phyloP scores from a whole-genome alignment of 2,888 invertebrate species.

The Drosophila putrida region DNA sequence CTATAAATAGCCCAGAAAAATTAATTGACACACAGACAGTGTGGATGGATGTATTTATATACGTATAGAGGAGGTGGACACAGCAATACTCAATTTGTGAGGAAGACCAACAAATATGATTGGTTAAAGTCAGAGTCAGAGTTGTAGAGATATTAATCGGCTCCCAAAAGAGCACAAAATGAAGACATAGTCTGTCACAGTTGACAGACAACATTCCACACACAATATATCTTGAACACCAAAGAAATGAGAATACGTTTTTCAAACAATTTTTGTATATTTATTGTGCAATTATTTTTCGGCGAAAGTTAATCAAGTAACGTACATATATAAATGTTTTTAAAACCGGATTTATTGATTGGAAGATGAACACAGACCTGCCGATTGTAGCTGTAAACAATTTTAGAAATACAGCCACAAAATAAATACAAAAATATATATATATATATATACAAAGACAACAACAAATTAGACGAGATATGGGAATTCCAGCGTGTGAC shows the following conservation, averaged over 20 bases:
- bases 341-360: slow-evolving; percentile 79
- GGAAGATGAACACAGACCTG: slow-evolving; percentile 66
- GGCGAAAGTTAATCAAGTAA: slow-evolving; percentile 80
- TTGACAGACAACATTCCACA: slow-evolving; percentile 35
- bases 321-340: slow-evolving; percentile 58
- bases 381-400: slow-evolving; percentile 74
- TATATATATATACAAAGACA: slow-evolving; percentile 41
- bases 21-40: slow-evolving; percentile 77
- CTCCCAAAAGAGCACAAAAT: slow-evolving; percentile 1
- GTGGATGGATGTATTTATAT: slow-evolving; percentile 5
- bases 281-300: slow-evolving; percentile 76
- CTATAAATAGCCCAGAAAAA: slow-evolving; percentile 71
- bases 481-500: slow-evolving; percentile 81
- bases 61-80: slow-evolving; percentile 14
- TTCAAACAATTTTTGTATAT: slow-evolving; percentile 56
- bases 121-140: slow-evolving; percentile 27
- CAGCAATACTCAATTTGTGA: slow-evolving; percentile 45
- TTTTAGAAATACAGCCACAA: slow-evolving; percentile 61
- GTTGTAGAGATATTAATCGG: slow-evolving; percentile 13
- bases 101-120: slow-evolving; percentile 52
- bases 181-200: background rate
- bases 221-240: slow-evolving; percentile 2
- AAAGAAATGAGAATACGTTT: slow-evolving; percentile 31
- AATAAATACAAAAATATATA: slow-evolving; percentile 16
- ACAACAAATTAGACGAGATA: slow-evolving; percentile 78